These are phyloP conservation scores for Eumaeus atala DNA, from an alignment of 1,140 invertebrate genomes.

Conservation along the genomic window DNA sequence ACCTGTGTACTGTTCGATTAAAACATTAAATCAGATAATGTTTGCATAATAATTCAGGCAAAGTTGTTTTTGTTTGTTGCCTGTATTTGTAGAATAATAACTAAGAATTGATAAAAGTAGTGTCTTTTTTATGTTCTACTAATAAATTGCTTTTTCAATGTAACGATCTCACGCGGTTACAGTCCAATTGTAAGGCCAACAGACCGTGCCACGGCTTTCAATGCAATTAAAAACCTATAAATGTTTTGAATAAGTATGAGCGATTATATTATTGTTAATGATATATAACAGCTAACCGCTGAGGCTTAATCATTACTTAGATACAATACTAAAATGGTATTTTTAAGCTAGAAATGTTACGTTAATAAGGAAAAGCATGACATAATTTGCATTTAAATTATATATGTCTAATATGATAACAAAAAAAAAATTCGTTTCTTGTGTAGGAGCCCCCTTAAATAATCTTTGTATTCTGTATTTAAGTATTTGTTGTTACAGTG, in stretches of 20 bases:
- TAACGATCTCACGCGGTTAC: conserved; percentile 22
- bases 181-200: conserved; percentile 25
- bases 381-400: too few relatives aligned
- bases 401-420: too few relatives aligned
- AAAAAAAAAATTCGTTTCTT: background rate
- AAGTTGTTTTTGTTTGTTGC: background rate
- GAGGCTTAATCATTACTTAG: too few relatives aligned
- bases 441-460: background rate
- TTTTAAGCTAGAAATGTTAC: too few relatives aligned
- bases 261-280: conserved; percentile 9
- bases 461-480: too few relatives aligned
- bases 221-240: conserved; percentile 57
- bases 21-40: background rate
- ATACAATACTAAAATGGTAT: too few relatives aligned
- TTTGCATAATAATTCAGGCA: conserved; percentile 3
- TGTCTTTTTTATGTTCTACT: conserved; percentile 1
- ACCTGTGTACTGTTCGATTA: background rate
- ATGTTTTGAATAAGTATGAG: conserved; percentile 22
- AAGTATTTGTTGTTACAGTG: too few relatives aligned
- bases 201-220: conserved; percentile 36
- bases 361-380: too few relatives aligned
- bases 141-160: conserved; percentile 4
- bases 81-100: conserved; percentile 2
- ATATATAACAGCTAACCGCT: background rate
- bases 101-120: background rate